Base-by-base conservation (phyloP, 2,797 vertebrate genomes). In the Momotus momota region DNA sequence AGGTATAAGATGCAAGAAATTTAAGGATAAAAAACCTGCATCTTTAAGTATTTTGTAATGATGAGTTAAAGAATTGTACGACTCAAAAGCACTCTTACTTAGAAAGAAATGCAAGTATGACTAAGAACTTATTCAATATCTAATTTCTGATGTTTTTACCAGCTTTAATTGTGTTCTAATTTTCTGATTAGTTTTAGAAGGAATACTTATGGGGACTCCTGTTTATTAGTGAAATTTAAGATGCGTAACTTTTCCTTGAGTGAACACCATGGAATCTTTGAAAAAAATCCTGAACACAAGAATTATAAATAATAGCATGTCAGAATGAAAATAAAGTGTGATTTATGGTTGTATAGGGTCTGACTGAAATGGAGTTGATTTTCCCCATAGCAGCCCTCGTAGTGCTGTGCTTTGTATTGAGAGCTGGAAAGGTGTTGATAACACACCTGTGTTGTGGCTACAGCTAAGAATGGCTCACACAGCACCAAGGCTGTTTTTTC, bases 181-280 rank as follows among this genome's bases (percentile, higher is more conserved):
- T 93, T 94, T 95, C 26, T 54, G 70, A 48, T 86, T 86, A 86
- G 54, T 86, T 91, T 91, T 52, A 71, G 31, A 62, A 54, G 25
- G 8, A 93, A 49, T 78, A 27, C 33, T 82, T 12, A 26, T 25
- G 14, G 21, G 17, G 1, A 54, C 78, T 66, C 3, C 19, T 70
- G 52, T 82, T 89, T 82, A 46, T 81, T 82, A 65, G 21, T 20
- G 14, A 92, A 51, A 79, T 88, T 86, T 57, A 75, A 61, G 51
- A 72, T 31, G 6, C 9, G 21, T 35, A 54, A 41, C 9, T 57
- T 94, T 54, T 65, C 26, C 61, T 81, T 74, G 26, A 84, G 8
- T 43, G 41, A 86, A 58, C 3, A 79, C 12, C 7, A 11, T 2
- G 72, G 7, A 83, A 67, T 46, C 33, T 74, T 70, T 40, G 40